Conservation (phyloP, 2,888 invertebrate species). For the Acrobeloides nanus region DNA sequence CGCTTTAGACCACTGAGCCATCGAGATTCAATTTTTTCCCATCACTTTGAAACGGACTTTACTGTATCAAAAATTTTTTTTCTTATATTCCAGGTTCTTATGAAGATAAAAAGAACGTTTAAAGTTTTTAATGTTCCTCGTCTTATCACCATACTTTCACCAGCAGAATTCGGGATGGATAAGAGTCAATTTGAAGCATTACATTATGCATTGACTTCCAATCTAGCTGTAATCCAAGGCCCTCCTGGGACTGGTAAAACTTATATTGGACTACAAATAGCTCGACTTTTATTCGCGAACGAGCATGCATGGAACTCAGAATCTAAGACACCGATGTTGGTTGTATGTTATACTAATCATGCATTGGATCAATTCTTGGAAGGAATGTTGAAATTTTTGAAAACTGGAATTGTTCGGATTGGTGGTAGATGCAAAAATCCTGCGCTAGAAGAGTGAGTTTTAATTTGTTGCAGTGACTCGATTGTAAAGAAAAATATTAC, state of each 20-base stretch:
- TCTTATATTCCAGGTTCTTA: too few species aligned
- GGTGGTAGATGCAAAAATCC: conserved; percentile 67
- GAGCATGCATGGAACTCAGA: conserved; percentile 13
- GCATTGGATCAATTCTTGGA: conserved; percentile 78
- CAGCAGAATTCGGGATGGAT: conserved; percentile 59
- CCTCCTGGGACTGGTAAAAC: conserved; percentile 84
- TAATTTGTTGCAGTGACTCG: too few species aligned
- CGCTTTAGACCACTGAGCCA: too few species aligned
- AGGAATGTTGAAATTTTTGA: conserved; percentile 62
- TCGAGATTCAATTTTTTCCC: too few species aligned
- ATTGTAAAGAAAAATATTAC: too few species aligned
- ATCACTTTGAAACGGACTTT: too few species aligned
- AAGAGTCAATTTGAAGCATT: conserved; percentile 66
- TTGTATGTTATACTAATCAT: conserved; percentile 78
- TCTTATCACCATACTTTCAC: not conserved
- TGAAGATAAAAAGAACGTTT: too few species aligned
- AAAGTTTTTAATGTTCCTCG: conserved; percentile 5
- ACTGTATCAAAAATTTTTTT: too few species aligned
- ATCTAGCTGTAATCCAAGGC: conserved; percentile 74
- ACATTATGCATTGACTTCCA: conserved; percentile 65
- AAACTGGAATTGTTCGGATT: conserved; percentile 63
- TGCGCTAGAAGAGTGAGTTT: conserved; percentile 52
- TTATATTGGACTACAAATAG: conserved; percentile 70
- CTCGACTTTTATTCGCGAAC: conserved; percentile 60
- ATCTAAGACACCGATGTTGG: conserved; percentile 62